A percentile compares a stretch with the other conserved stretches of the same genome.
Conservation (phyloP, 2,888 invertebrate genomes). For the Thecophora atra region DNA sequence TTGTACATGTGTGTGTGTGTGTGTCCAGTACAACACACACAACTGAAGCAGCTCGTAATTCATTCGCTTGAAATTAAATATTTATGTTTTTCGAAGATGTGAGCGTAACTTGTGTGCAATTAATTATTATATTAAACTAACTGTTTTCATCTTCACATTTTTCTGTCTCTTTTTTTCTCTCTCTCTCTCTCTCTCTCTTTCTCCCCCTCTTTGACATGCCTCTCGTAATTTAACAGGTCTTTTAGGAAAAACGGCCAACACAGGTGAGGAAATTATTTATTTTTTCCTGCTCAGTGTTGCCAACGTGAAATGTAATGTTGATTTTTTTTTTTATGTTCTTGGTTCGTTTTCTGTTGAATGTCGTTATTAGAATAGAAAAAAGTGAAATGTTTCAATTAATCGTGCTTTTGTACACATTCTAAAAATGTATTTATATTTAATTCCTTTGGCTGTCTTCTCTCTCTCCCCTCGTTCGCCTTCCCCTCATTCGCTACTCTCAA, state of each 20-base stretch:
- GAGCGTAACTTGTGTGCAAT: background rate
- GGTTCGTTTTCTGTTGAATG: conserved; percentile 14
- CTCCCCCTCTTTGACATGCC: conserved; percentile 28
- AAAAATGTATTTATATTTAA: too few relatives aligned
- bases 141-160: background rate
- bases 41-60: background rate
- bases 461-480: background rate
- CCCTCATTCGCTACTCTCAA: background rate
- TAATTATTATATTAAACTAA: background rate
- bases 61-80: background rate
- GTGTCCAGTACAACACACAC: background rate
- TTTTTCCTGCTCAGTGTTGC: conserved; percentile 15
- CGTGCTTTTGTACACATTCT: too few relatives aligned
- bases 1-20: background rate
- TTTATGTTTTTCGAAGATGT: background rate
- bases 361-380: too few relatives aligned
- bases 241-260: conserved; percentile 63
- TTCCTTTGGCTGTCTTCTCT: background rate
- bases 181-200: background rate
- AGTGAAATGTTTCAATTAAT: too few relatives aligned
- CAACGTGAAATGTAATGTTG: conserved; percentile 1
- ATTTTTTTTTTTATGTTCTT: conserved; percentile 19
- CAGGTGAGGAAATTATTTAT: conserved; percentile 57
- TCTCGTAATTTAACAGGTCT: conserved; percentile 56
- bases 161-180: background rate